These are phyloP conservation scores for Campoplex capitator DNA, from an alignment of 2,888 invertebrate genomes.

Conservation along the genomic window DNA sequence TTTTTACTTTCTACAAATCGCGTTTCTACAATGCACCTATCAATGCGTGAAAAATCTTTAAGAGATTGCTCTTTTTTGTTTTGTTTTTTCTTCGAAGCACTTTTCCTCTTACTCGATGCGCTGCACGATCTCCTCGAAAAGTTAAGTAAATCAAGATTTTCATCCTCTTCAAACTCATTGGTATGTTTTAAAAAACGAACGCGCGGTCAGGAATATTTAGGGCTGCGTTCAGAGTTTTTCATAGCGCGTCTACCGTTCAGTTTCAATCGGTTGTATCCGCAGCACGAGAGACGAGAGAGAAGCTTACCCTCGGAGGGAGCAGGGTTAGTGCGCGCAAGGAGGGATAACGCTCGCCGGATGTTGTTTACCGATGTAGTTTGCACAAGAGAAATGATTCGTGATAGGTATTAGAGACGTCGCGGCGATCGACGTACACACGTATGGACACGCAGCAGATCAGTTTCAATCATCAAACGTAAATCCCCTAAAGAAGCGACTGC, in stretches of 20 bases:
- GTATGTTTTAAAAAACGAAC: background rate
- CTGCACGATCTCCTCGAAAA: too few relatives aligned
- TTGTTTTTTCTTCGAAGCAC: background rate
- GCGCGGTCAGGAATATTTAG: background rate
- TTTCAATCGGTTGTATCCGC: background rate
- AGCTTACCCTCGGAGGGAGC: conserved; percentile 5
- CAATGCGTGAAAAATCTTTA: background rate
- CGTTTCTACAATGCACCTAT: background rate
- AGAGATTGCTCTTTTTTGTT: background rate
- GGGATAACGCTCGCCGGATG: conserved; percentile 25
- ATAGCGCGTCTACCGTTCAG: background rate
- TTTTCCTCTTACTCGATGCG: too few relatives aligned
- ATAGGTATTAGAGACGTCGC: conserved; percentile 45
- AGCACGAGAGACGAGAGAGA: conserved; percentile 4
- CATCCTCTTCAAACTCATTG: too few relatives aligned
- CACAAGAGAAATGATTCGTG: conserved; percentile 38
- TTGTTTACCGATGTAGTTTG: conserved; percentile 22
- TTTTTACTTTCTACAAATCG: background rate
- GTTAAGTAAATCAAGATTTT: too few relatives aligned
- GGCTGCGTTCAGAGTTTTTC: background rate
- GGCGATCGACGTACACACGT: conserved; percentile 19
- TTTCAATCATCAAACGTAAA: conserved; percentile 51
- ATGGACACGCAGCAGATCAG: background rate
- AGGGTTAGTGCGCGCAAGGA: conserved; percentile 8
- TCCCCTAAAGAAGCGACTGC: background rate